Percentiles rank a stretch among this genome's conserved stretches.
phyloP scores from a whole-genome alignment of 2,888 invertebrate species.

The Bombylius major region DNA sequence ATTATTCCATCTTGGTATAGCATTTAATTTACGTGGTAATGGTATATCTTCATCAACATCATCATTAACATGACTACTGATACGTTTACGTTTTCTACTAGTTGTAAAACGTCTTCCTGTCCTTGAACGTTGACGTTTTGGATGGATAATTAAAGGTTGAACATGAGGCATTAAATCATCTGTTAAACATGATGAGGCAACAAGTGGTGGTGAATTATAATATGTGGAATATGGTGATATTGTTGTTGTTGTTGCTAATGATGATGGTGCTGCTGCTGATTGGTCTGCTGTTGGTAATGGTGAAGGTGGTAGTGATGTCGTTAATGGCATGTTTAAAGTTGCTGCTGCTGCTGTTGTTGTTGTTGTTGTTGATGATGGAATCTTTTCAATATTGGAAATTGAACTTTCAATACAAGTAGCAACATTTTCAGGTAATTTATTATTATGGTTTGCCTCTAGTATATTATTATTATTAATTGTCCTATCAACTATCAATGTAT shows the following conservation, averaged over 20 bases:
- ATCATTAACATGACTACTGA: slow-evolving; percentile 24
- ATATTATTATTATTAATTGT: not conserved
- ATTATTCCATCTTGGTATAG: slow-evolving; percentile 70
- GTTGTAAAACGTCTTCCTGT: slow-evolving; percentile 28
- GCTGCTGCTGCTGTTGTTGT: slow-evolving; percentile 11
- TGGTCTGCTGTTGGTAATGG: not conserved
- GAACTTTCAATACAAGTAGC: not conserved
- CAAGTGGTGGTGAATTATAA: too few relatives aligned
- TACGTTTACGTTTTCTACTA: slow-evolving; percentile 29
- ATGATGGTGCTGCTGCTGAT: slow-evolving; percentile 16
- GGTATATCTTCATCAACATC: slow-evolving; percentile 36
- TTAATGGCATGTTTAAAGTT: not conserved
- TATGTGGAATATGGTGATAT: not conserved
- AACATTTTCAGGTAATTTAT: not conserved
- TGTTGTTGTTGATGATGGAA: slow-evolving; percentile 5
- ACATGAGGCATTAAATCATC: not conserved
- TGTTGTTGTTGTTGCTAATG: slow-evolving; percentile 17
- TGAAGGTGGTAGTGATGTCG: not conserved
- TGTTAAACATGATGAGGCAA: too few relatives aligned
- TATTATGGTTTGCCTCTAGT: slow-evolving; percentile 3
- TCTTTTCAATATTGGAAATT: not conserved
- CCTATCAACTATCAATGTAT: not conserved
- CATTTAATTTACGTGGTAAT: slow-evolving; percentile 36
- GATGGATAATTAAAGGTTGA: not conserved
- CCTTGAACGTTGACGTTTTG: slow-evolving; percentile 27